These are phyloP conservation scores for Brachynemurus nebulosus DNA, from an alignment of 2,888 invertebrate species.

Conservation along the genomic window DNA sequence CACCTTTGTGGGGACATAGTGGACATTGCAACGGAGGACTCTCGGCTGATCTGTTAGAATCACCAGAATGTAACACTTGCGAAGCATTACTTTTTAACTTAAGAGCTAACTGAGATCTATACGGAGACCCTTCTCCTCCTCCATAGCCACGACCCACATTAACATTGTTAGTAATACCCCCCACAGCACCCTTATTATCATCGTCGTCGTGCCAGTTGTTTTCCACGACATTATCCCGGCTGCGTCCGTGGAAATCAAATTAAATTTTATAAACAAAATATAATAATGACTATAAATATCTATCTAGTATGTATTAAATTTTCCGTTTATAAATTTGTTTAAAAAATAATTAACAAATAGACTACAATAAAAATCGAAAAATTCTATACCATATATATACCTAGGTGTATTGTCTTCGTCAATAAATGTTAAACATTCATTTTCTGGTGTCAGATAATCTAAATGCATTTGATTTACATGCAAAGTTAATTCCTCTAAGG, in stretches of 20 bases:
- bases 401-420: constrained; percentile 50
- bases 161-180: neutral
- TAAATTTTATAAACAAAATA: too few species aligned
- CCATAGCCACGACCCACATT: constrained; percentile 10
- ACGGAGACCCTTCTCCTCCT: constrained; percentile 55
- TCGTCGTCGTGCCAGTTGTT: neutral
- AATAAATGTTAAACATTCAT: constrained; percentile 62
- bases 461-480: constrained; percentile 78
- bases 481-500: constrained; percentile 57
- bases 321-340: too few species aligned
- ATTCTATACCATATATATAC: too few species aligned
- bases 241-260: too few species aligned
- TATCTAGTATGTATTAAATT: too few species aligned
- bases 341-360: too few species aligned
- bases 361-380: too few species aligned
- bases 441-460: constrained; percentile 67
- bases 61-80: neutral
- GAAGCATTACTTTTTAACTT: constrained; percentile 49
- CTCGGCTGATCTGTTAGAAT: constrained; percentile 11
- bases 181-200: neutral
- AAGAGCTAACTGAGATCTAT: constrained; percentile 54
- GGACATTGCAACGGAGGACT: constrained; percentile 44
- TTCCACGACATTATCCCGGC: neutral
- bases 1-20: constrained; percentile 61
- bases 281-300: too few species aligned